A percentile compares a stretch with the other conserved stretches of the same genome.
These are phyloP conservation scores for Papilio protenor DNA, from an alignment of 2,888 invertebrate genomes.

Conservation along the genomic window DNA sequence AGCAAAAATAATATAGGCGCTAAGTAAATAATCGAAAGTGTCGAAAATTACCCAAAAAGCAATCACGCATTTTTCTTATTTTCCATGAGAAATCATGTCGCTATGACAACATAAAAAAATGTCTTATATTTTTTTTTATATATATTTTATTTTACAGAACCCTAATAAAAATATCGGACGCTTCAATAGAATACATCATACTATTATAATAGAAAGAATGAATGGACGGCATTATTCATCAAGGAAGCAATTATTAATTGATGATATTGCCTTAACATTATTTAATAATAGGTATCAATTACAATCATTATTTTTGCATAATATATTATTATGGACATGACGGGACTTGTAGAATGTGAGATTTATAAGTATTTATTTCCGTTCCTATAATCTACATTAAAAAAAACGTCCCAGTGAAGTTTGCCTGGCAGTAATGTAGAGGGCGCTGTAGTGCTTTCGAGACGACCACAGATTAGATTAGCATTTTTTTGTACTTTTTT, in stretches of 20 bases:
- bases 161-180: slow-evolving; percentile 8
- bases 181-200: slow-evolving; percentile 7
- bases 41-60: too few relatives aligned
- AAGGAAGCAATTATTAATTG: slow-evolving; percentile 22
- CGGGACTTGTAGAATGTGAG: not conserved
- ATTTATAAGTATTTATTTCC: not conserved
- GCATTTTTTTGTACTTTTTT: too few relatives aligned
- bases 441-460: not conserved
- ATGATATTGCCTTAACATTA: slow-evolving; percentile 16
- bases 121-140: too few relatives aligned
- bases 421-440: not conserved
- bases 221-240: slow-evolving; percentile 22
- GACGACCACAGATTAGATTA: too few relatives aligned
- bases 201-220: slow-evolving; percentile 22
- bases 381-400: not conserved
- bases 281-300: slow-evolving; percentile 13
- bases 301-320: not conserved
- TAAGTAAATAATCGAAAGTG: too few relatives aligned
- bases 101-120: too few relatives aligned
- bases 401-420: not conserved
- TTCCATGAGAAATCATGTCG: too few relatives aligned
- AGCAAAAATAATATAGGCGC: too few relatives aligned
- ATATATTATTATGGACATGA: not conserved
- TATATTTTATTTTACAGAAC: slow-evolving; percentile 12
- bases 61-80: too few relatives aligned